Evolutionary conservation across 2,113 vertebrate genomes (phyloP).

Genomic region (Notiomystis cincta): DNA sequence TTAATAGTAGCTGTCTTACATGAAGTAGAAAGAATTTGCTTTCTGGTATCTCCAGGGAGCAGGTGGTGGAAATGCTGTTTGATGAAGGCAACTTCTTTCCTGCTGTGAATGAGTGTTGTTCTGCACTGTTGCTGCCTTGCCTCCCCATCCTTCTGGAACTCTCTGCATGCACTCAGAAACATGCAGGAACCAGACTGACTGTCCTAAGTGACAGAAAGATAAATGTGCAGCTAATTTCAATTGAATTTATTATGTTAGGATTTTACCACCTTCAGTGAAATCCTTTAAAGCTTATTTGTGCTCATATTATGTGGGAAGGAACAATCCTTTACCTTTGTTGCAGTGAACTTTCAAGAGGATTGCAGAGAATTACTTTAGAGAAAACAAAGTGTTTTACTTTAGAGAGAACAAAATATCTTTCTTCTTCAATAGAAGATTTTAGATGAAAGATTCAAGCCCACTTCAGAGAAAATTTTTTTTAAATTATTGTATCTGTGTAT

Average conservation of each 20-base stretch:
- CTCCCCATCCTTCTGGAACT: not conserved
- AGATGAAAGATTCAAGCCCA: not conserved
- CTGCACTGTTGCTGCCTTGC: not conserved
- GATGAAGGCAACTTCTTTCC: not conserved
- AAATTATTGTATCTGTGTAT: not conserved
- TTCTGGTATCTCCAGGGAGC: not conserved
- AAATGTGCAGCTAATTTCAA: not conserved
- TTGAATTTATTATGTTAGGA: not conserved
- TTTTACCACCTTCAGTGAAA: not conserved
- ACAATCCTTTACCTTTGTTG: not conserved
- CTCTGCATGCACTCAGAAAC: not conserved
- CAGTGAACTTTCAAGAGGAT: not conserved
- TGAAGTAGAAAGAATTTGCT: not conserved
- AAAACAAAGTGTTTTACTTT: not conserved
- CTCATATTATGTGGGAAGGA: not conserved
- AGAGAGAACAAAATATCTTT: not conserved
- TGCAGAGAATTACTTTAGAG: not conserved
- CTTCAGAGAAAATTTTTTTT: not conserved
- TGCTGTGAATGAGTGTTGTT: not conserved
- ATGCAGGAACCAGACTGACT: not conserved
- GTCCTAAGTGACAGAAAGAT: not conserved
- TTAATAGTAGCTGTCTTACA: not conserved
- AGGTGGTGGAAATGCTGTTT: not conserved
- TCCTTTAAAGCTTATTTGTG: not conserved
- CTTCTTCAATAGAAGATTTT: not conserved